These are phyloP conservation scores for Rhadinocentrus ornatus DNA, from an alignment of 2,797 vertebrate species.

Conservation along the genomic window DNA sequence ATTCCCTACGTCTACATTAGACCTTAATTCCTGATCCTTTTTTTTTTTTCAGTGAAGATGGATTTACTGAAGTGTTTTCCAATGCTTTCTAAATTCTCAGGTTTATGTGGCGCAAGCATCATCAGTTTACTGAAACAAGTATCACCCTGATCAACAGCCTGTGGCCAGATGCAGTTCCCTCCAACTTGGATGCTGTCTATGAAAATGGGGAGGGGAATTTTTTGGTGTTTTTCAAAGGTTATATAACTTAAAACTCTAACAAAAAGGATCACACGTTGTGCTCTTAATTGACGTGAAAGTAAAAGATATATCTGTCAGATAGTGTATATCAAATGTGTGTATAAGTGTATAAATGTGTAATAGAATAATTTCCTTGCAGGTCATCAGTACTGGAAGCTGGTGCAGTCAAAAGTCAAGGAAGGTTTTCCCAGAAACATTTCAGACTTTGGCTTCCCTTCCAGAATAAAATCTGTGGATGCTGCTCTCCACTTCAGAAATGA, in stretches of 20 bases:
- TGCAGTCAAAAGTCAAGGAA: conserved; percentile 44
- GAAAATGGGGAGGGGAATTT: conserved; percentile 51
- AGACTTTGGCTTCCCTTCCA: conserved; percentile 67
- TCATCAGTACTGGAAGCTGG: conserved; percentile 69
- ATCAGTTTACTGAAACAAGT: conserved; percentile 59
- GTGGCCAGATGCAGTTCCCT: conserved; percentile 63
- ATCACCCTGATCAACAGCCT: conserved; percentile 72
- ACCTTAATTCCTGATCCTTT: too few relatives aligned
- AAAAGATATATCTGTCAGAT: not conserved
- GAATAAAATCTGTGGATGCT: conserved; percentile 66
- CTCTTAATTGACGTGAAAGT: not conserved
- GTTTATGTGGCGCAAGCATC: conserved; percentile 78
- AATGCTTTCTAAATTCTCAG: conserved; percentile 45
- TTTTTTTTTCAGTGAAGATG: not conserved
- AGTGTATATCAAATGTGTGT: not conserved
- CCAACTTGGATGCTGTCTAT: conserved; percentile 70
- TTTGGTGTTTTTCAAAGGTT: conserved; percentile 77
- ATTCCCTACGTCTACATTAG: not conserved
- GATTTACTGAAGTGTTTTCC: not conserved
- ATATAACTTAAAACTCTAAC: not conserved
- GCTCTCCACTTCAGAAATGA: conserved; percentile 66
- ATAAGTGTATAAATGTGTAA: not conserved
- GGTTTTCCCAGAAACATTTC: conserved; percentile 72
- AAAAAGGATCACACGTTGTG: not conserved
- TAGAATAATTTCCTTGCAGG: conserved; percentile 44